Evolutionary conservation across 2,113 vertebrate genomes (phyloP), one percentile per base, ranked within the genome.

Genomic region (Mustela lutreola): DNA sequence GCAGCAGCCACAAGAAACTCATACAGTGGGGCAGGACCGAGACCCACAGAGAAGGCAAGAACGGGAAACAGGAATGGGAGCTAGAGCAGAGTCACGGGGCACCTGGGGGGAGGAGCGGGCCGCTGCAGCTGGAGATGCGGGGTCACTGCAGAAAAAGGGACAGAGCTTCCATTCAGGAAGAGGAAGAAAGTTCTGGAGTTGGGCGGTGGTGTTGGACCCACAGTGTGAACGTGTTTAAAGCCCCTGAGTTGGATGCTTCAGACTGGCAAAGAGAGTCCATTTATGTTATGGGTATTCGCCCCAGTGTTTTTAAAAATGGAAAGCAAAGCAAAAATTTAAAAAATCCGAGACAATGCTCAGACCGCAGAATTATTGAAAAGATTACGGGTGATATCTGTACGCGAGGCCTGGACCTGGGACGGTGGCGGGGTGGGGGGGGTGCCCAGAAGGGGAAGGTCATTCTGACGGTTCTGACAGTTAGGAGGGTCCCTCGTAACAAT

Each of bases 361-460:
- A 11, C 1, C 11, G 31, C 75, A 65, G 63, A 73, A 33, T 45
- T 73, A 26, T 0, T 11, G n/a, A 28, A 39, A n/a, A 31, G 36
- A 58, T 21, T 15, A n/a, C 11, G 39, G 26, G 42, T 3, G 15
- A 15, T n/a, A 1, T 31, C 21, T 42, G 18, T 2, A 16, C 10
- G 9, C n/a, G 5, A 28, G 2, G 11, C 62, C 15, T 0, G 4
- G 53, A 36, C 39, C 2, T 3, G 1, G 19, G 39, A 9, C 1
- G 12, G 11, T 50, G 42, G 14, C 12, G 50, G 50, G 12, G 0
- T 15, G 0, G 7, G 2, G 0, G 5, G 62, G 15, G 4, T 3
- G 5, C 31, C 88, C 42, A 18, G 53, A 4, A 39, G 4, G 0
- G 1, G 2, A 7, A 0, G 0, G 11, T 21, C 28, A 60, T 26